phyloP scores from a whole-genome alignment of 2,888 invertebrate genomes.

The Orgyia antiqua region DNA sequence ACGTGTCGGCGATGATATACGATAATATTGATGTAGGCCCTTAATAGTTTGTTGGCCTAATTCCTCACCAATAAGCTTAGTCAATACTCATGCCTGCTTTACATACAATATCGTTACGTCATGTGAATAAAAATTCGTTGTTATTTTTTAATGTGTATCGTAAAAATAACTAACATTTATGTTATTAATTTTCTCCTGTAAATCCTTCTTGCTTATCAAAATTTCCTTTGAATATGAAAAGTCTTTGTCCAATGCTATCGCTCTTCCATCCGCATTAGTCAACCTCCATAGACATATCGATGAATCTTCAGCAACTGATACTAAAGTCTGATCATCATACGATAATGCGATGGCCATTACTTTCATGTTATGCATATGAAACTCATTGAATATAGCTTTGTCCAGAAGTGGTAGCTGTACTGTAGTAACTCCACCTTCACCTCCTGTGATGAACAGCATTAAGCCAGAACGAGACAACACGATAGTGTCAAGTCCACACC shows the following conservation, averaged over 20 bases:
- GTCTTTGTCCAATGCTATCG: constrained; percentile 85
- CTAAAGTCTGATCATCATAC: constrained; percentile 86
- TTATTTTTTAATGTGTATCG: too few species aligned
- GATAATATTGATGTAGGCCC: too few species aligned
- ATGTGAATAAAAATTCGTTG: too few species aligned
- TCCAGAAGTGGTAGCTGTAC: constrained; percentile 87
- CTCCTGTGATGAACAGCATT: constrained; percentile 89
- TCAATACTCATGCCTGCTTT: too few species aligned
- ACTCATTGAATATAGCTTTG: constrained; percentile 67
- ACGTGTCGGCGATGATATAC: too few species aligned
- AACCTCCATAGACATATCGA: constrained; percentile 92
- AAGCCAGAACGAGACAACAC: constrained; percentile 87
- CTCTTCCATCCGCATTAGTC: constrained; percentile 84
- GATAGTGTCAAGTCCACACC: constrained; percentile 76
- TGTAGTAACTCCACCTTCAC: constrained; percentile 85
- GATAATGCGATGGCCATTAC: constrained; percentile 82
- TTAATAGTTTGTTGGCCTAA: too few species aligned
- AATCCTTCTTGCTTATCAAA: constrained; percentile 85
- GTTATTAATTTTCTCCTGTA: constrained; percentile 86
- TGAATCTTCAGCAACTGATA: constrained; percentile 87
- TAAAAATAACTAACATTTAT: constrained; percentile 71
- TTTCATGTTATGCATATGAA: constrained; percentile 74
- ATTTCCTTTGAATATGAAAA: constrained; percentile 88
- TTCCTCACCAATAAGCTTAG: too few species aligned
- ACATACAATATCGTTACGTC: too few species aligned